Evolutionary conservation across 1,140 invertebrate genomes (phyloP).

Genomic region (Polypedilum pembai): DNA sequence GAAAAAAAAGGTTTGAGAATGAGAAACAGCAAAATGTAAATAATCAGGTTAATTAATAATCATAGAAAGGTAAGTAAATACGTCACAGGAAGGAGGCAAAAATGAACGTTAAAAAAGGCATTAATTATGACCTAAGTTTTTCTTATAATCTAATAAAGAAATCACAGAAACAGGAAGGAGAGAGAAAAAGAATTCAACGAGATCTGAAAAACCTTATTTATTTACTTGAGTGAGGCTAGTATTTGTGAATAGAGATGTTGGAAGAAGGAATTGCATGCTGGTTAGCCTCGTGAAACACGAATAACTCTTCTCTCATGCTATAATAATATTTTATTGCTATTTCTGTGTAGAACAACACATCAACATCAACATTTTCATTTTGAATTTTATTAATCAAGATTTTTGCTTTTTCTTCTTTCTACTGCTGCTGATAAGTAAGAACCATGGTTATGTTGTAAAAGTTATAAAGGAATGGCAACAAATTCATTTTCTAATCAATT

Average conservation of each 20-base stretch:
- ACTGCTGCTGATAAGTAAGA: no score
- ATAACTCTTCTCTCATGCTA: background rate
- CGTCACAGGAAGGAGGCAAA: background rate
- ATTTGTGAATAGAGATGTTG: background rate
- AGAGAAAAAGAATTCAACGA: background rate
- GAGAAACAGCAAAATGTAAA: slow-evolving; percentile 3
- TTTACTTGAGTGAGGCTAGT: background rate
- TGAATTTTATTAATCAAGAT: slow-evolving; percentile 14
- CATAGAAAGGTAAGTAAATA: background rate
- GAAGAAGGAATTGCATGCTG: background rate
- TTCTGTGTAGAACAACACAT: background rate
- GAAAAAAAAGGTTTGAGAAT: background rate
- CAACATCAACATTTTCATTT: slow-evolving; percentile 12
- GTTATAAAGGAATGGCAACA: no score
- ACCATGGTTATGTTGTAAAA: no score
- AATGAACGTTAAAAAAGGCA: background rate
- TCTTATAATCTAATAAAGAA: background rate
- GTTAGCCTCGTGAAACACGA: background rate
- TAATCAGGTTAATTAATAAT: slow-evolving; percentile 19
- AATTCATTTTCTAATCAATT: no score
- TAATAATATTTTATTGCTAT: background rate
- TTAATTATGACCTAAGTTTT: background rate
- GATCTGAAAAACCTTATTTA: slow-evolving; percentile 11
- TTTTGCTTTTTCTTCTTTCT: background rate
- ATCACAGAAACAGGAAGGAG: slow-evolving; percentile 1